Conservation (phyloP, 1,140 invertebrate species). For the Caenorhabditis brenneri region DNA sequence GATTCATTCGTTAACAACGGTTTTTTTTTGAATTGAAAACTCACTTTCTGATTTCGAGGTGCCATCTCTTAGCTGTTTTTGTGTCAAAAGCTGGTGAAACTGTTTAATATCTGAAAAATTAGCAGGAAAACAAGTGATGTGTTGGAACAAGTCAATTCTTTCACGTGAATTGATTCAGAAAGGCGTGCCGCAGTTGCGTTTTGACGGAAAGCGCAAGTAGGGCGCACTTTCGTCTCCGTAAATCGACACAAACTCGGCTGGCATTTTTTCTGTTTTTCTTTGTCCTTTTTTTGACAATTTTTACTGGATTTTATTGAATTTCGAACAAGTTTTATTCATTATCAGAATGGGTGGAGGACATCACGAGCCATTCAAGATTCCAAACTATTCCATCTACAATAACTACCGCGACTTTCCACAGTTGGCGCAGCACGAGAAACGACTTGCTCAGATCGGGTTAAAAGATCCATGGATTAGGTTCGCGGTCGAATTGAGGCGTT, state of each 20-base stretch:
- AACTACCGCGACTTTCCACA: conserved; percentile 56
- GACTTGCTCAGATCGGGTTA: conserved; percentile 55
- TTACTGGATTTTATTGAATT: neutral
- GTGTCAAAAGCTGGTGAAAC: neutral
- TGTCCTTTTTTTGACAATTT: neutral
- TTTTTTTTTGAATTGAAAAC: neutral
- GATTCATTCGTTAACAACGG: neutral
- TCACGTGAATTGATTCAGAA: conserved; percentile 2
- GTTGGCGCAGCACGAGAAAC: conserved; percentile 52
- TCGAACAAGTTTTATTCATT: neutral
- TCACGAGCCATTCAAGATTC: conserved; percentile 59
- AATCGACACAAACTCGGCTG: conserved; percentile 33
- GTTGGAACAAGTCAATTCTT: conserved; percentile 26
- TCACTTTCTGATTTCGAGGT: neutral
- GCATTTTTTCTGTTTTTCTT: neutral
- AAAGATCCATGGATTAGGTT: conserved; percentile 60
- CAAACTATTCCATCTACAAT: conserved; percentile 56
- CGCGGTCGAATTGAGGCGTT: too few species aligned
- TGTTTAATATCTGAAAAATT: neutral
- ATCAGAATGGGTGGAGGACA: conserved; percentile 56
- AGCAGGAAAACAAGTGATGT: neutral
- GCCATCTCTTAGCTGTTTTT: neutral
- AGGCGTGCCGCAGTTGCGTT: conserved; percentile 3
- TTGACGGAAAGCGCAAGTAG: neutral
- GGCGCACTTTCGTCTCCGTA: neutral